These are phyloP conservation scores for Limonius californicus DNA, from an alignment of 1,140 invertebrate species.

Conservation along the genomic window DNA sequence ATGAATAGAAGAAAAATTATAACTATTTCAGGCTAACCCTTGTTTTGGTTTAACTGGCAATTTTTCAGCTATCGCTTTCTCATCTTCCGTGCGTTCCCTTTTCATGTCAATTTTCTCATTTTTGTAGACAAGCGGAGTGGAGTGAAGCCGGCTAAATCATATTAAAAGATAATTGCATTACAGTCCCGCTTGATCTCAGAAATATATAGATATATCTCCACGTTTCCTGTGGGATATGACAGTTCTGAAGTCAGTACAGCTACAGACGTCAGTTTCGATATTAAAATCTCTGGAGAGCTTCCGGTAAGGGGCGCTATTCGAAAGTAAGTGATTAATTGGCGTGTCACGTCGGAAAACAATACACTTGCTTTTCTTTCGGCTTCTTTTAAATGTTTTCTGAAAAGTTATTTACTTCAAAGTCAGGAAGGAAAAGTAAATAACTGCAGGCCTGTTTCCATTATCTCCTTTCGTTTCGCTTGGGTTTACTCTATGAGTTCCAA, in stretches of 20 bases:
- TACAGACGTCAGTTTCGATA: conserved; percentile 19
- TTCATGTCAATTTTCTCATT: conserved; percentile 27
- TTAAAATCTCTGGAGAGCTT: conserved; percentile 22
- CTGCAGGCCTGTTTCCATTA: conserved; percentile 12
- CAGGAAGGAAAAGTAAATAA: conserved; percentile 20
- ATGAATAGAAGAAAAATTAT: too few relatives aligned
- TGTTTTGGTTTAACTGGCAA: conserved; percentile 24
- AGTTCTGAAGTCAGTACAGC: conserved; percentile 17
- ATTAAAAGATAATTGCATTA: conserved; percentile 30
- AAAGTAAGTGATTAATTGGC: conserved; percentile 23
- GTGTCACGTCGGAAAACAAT: conserved; percentile 22
- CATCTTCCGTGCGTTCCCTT: conserved; percentile 18
- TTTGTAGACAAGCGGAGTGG: conserved; percentile 2
- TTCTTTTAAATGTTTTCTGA: conserved; percentile 17
- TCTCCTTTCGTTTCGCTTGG: neutral
- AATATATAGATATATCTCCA: conserved; percentile 25
- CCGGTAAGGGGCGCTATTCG: conserved; percentile 3
- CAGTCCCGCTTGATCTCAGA: conserved; percentile 24
- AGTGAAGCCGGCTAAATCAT: conserved; percentile 23
- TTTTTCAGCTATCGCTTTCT: conserved; percentile 23
- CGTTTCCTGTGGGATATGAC: conserved; percentile 23
- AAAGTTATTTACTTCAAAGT: conserved; percentile 19
- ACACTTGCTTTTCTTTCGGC: conserved; percentile 17
- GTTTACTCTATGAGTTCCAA: neutral
- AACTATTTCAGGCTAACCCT: too few relatives aligned